A percentile compares a stretch with the other conserved stretches of the same genome.
Conservation (phyloP, 2,113 vertebrate genomes). For the Elephas maximus region DNA sequence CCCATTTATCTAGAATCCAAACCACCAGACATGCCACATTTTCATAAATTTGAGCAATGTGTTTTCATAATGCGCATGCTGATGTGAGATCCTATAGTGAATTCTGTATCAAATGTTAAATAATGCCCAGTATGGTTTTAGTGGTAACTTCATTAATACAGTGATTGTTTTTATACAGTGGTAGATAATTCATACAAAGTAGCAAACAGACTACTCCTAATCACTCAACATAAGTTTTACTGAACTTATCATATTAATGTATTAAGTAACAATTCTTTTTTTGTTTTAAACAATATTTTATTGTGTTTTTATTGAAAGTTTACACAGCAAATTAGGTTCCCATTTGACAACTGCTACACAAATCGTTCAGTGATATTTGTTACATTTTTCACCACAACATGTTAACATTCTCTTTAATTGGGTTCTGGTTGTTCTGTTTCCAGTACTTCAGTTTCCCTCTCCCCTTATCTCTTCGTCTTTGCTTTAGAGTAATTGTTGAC, state of each 20-base stretch:
- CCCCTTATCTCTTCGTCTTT: too few species aligned
- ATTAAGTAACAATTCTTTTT: slow-evolving; percentile 30
- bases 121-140: slow-evolving; percentile 39
- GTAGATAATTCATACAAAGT: neutral
- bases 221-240: slow-evolving; percentile 28
- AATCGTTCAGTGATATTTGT: too few species aligned
- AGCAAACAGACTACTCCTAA: neutral
- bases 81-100: neutral
- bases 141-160: slow-evolving; percentile 24
- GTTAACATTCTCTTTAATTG: too few species aligned
- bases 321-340: too few species aligned
- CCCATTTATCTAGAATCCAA: slow-evolving; percentile 22
- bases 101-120: neutral
- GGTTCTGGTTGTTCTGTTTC: too few species aligned
- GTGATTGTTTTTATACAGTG: neutral
- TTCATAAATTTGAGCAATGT: neutral
- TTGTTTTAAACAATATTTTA: too few species aligned
- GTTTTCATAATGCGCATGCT: neutral
- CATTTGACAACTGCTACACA: too few species aligned
- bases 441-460: too few species aligned
- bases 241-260: neutral
- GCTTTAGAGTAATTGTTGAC: too few species aligned
- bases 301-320: too few species aligned
- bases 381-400: too few species aligned
- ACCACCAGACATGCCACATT: neutral